These are phyloP conservation scores for Astreopora myriophthalma DNA, from an alignment of 64 coral and sea anemone genomes.

Conservation along the genomic window DNA sequence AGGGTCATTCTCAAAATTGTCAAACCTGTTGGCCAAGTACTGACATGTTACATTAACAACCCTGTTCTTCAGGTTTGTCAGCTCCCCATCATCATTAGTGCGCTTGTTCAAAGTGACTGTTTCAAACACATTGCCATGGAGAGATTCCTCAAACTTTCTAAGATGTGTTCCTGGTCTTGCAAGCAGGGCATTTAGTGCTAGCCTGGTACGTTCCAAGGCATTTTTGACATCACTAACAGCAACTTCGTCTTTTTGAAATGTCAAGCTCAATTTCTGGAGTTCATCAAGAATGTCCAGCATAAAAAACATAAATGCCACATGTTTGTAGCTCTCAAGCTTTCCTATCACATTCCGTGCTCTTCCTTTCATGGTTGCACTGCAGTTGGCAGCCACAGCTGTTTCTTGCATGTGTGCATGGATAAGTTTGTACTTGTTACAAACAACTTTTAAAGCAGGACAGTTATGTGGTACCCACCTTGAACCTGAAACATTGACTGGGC, in stretches of 20 bases:
- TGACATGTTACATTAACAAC: conserved; percentile 34
- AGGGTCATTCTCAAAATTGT: conserved; percentile 54
- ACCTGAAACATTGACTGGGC: conserved; percentile 49
- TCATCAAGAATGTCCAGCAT: conserved; percentile 47
- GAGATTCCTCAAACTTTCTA: conserved; percentile 49
- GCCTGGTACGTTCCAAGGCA: conserved; percentile 27
- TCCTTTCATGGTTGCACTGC: conserved; percentile 19
- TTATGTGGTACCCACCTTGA: conserved; percentile 50
- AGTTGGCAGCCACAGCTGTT: conserved; percentile 18
- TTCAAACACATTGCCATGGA: conserved; percentile 51
- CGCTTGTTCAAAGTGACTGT: conserved; percentile 53
- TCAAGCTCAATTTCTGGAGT: conserved; percentile 59
- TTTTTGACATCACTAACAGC: conserved; percentile 48
- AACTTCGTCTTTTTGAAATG: conserved; percentile 49
- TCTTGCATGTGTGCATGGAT: conserved; percentile 47
- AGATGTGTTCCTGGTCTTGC: conserved; percentile 50
- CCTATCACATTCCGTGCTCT: conserved; percentile 30
- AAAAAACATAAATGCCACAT: conserved; percentile 50
- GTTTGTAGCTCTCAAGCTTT: conserved; percentile 46
- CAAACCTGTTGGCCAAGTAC: conserved; percentile 48
- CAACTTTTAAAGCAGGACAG: conserved; percentile 41
- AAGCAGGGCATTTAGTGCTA: conserved; percentile 45
- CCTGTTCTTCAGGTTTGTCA: conserved; percentile 45
- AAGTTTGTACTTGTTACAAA: conserved; percentile 34
- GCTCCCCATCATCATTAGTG: conserved; percentile 48